Evolutionary conservation across 2,797 vertebrate genomes (phyloP).

Genomic region (Coregonus suidteri): DNA sequence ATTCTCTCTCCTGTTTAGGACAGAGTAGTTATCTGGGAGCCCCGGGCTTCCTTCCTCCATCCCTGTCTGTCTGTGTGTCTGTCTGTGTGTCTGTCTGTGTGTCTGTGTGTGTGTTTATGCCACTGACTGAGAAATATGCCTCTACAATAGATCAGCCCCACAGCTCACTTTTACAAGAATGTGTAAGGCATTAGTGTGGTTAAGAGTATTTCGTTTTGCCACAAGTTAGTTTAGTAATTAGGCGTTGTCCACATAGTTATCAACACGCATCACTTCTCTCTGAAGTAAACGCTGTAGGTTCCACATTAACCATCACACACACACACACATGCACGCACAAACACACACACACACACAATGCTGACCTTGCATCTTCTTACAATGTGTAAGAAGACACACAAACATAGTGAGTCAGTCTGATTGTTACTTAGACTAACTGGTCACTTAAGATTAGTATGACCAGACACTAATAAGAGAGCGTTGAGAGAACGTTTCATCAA

Average conservation of each 20-base stretch:
- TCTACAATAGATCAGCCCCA: too few species aligned
- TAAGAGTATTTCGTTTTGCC: not conserved
- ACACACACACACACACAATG: too few species aligned
- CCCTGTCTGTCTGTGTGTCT: constrained; percentile 33
- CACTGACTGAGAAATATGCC: not conserved
- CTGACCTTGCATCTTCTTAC: not conserved
- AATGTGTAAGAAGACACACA: not conserved
- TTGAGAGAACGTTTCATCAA: constrained; percentile 30
- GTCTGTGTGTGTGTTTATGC: constrained; percentile 17
- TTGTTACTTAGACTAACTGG: not conserved
- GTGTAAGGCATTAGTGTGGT: too few species aligned
- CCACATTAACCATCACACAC: not conserved
- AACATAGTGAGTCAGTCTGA: not conserved
- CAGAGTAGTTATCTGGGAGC: constrained; percentile 31
- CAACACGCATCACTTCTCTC: constrained; percentile 36
- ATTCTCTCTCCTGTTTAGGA: constrained; percentile 3
- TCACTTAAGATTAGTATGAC: not conserved
- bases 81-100: constrained; percentile 33
- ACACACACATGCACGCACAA: too few species aligned
- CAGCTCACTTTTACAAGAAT: too few species aligned
- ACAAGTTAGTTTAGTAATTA: constrained; percentile 40
- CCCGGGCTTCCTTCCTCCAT: constrained; percentile 35
- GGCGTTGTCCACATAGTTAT: constrained; percentile 55
- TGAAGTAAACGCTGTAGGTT: constrained; percentile 44
- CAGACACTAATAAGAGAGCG: constrained; percentile 23